These are phyloP conservation scores for Pardosa pseudoannulata DNA, from an alignment of 2,888 invertebrate species.

Conservation along the genomic window DNA sequence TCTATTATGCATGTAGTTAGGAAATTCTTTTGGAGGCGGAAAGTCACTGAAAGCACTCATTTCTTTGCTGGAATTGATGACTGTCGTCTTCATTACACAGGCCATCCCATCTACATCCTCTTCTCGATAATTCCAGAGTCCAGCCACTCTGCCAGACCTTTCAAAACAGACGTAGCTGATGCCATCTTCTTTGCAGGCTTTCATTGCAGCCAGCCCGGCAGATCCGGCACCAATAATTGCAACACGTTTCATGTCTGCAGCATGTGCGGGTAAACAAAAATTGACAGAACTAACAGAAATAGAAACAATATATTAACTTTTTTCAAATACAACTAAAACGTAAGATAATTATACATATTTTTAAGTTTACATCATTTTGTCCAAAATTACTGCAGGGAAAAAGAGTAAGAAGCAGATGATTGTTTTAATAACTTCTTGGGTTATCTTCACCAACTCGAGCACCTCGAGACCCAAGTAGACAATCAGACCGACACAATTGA, in stretches of 20 bases:
- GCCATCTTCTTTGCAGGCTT: conserved; percentile 77
- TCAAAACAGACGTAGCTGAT: conserved; percentile 77
- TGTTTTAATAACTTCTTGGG: no score
- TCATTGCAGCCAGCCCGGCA: conserved; percentile 77
- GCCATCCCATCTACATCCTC: conserved; percentile 74
- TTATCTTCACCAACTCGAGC: no score
- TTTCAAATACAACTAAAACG: no score
- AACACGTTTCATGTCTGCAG: conserved; percentile 38
- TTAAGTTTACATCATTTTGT: no score
- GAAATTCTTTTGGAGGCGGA: conserved; percentile 76
- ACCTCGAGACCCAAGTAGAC: no score
- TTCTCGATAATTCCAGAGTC: conserved; percentile 76
- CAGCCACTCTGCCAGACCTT: conserved; percentile 76
- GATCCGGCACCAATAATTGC: conserved; percentile 78
- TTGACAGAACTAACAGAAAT: background rate
- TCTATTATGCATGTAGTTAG: conserved; percentile 77
- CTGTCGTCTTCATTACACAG: conserved; percentile 77
- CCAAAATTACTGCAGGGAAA: no score
- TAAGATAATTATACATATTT: no score
- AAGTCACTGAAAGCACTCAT: conserved; percentile 78
- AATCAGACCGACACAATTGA: no score
- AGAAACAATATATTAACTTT: background rate
- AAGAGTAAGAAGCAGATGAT: no score
- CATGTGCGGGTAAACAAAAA: conserved; percentile 8
- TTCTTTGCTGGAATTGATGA: conserved; percentile 78